Percentiles rank a stretch among this genome's conserved stretches.
These are phyloP conservation scores for Ptilodon capucinus DNA, from an alignment of 2,888 invertebrate genomes.

Conservation along the genomic window DNA sequence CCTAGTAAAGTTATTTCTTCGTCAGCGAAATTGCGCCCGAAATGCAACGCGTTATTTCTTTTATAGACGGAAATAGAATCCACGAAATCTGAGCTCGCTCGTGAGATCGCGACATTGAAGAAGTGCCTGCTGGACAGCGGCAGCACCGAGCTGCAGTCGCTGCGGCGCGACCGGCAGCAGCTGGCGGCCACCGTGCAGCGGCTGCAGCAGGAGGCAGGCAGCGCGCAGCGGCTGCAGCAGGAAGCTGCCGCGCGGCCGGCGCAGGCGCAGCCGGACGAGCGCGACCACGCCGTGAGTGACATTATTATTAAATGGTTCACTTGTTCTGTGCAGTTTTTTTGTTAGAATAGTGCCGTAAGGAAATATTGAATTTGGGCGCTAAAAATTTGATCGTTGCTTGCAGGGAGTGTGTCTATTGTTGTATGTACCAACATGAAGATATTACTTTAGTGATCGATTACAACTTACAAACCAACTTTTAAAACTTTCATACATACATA, in stretches of 20 bases:
- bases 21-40: too few relatives aligned
- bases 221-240: too few relatives aligned
- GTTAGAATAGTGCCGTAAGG: slow-evolving; percentile 7
- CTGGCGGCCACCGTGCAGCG: slow-evolving; percentile 30
- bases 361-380: background rate
- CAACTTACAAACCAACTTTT: too few relatives aligned
- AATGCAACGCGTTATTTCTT: too few relatives aligned
- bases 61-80: slow-evolving; percentile 71
- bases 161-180: slow-evolving; percentile 41
- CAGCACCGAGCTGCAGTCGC: slow-evolving; percentile 56
- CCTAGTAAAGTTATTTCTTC: too few relatives aligned
- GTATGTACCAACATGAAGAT: too few relatives aligned
- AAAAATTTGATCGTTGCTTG: too few relatives aligned
- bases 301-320: slow-evolving; percentile 24
- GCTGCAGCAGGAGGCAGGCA: slow-evolving; percentile 25
- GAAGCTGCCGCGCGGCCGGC: slow-evolving; percentile 19
- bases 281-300: slow-evolving; percentile 65
- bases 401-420: too few relatives aligned
- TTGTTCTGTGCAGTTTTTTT: slow-evolving; percentile 18
- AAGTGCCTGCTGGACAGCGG: slow-evolving; percentile 49
- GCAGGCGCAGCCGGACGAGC: slow-evolving; percentile 40
- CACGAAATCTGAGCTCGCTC: slow-evolving; percentile 65
- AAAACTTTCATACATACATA: too few relatives aligned
- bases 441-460: too few relatives aligned
- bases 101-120: slow-evolving; percentile 64